phyloP scores from a whole-genome alignment of 2,888 invertebrate genomes.

The Microctonus hyperodae region DNA sequence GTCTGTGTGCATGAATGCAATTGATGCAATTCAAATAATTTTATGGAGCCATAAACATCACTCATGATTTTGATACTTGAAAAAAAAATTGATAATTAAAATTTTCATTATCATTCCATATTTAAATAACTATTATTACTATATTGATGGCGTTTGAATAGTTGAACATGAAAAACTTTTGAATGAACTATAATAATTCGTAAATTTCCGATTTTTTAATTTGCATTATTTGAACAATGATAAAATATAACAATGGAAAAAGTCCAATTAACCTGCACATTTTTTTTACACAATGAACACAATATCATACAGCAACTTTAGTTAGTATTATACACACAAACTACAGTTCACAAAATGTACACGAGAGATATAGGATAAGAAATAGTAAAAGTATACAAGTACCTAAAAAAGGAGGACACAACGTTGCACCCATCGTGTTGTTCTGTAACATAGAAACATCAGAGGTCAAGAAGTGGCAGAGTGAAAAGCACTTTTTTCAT shows the following conservation, averaged over 20 bases:
- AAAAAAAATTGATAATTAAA: neutral
- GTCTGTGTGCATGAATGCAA: neutral
- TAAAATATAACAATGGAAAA: neutral
- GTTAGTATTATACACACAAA: neutral
- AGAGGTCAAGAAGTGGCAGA: conserved; percentile 41
- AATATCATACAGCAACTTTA: neutral
- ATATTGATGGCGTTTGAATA: too few species aligned
- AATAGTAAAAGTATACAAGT: conserved; percentile 5
- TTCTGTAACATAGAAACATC: conserved; percentile 36
- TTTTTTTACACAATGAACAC: neutral
- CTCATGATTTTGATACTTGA: neutral
- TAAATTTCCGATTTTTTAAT: neutral
- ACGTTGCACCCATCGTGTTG: conserved; percentile 2
- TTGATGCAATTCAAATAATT: neutral
- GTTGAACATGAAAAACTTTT: too few species aligned
- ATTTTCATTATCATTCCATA: neutral
- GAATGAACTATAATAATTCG: neutral
- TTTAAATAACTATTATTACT: too few species aligned
- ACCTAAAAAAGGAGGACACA: conserved; percentile 1
- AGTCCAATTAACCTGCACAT: conserved; percentile 7
- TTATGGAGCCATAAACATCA: neutral
- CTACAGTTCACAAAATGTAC: neutral
- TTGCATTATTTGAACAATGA: neutral
- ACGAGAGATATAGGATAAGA: neutral
- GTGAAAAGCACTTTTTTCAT: conserved; percentile 34